phyloP scores from a whole-genome alignment of 2,113 vertebrate species.

The Pimephales promelas region DNA sequence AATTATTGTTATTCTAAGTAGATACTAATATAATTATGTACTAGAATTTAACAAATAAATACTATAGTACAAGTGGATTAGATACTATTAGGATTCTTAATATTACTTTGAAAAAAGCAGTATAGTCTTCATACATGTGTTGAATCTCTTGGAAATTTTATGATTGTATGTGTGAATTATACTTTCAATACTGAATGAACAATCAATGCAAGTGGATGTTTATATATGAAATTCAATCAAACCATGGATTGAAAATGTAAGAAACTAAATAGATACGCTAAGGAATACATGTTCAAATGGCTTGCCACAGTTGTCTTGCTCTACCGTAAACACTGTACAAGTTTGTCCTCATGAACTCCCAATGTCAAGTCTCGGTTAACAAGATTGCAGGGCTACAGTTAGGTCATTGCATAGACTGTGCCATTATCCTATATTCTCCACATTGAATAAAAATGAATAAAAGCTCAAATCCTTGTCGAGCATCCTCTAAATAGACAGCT shows the following conservation, averaged over 20 bases:
- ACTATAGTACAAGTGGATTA: not conserved
- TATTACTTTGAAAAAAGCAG: not conserved
- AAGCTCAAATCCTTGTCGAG: not conserved
- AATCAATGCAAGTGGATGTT: not conserved
- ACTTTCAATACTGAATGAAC: not conserved
- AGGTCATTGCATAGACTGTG: conserved; percentile 13
- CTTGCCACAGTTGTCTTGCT: conserved; percentile 55
- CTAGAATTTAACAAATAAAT: not conserved
- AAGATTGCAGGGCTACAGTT: conserved; percentile 49
- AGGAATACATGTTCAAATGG: conserved; percentile 27
- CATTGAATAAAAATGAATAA: not conserved
- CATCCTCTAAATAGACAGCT: not conserved
- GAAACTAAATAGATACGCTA: not conserved
- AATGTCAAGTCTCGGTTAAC: conserved; percentile 58
- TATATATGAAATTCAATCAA: not conserved
- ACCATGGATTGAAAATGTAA: not conserved
- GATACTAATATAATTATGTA: not conserved
- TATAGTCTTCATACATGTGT: not conserved
- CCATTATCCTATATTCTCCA: conserved; percentile 2
- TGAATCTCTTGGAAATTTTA: not conserved
- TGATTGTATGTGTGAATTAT: not conserved
- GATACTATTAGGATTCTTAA: not conserved
- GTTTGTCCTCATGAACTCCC: conserved; percentile 46
- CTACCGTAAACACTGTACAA: conserved; percentile 76
- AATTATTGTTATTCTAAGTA: not conserved